Percentiles rank a stretch among this genome's conserved stretches.
phyloP scores from a whole-genome alignment of 2,888 invertebrate species.

The Melanophora roralis region DNA sequence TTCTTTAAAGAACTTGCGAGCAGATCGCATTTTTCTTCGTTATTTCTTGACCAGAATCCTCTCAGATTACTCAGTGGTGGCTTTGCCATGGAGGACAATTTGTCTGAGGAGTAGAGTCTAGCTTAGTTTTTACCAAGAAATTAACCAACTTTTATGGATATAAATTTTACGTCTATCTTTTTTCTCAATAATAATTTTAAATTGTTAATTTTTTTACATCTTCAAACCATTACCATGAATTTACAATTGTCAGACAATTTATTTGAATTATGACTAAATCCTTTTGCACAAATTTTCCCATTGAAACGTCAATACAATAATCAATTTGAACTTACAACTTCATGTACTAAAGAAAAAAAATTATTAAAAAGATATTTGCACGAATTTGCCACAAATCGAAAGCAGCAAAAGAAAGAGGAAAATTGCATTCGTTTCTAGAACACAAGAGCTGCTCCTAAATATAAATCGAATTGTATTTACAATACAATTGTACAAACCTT shows the following conservation, averaged over 20 bases:
- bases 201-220: background rate
- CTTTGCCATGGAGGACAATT: too few relatives aligned
- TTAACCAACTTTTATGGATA: too few relatives aligned
- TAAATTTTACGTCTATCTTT: too few relatives aligned
- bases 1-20: too few relatives aligned
- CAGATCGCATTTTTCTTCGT: too few relatives aligned
- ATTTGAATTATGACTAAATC: constrained; percentile 12
- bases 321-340: constrained; percentile 1
- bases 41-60: too few relatives aligned
- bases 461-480: constrained; percentile 5
- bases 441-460: background rate
- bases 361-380: background rate
- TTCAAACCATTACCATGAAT: background rate
- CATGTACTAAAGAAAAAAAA: background rate
- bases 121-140: too few relatives aligned
- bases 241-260: constrained; percentile 16
- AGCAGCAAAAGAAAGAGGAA: background rate
- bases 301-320: background rate
- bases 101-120: too few relatives aligned
- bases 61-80: too few relatives aligned
- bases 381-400: constrained; percentile 28
- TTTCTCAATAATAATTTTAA: background rate
- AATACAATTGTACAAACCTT: constrained; percentile 19
- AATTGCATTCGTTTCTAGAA: background rate
- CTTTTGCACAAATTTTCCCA: background rate